Evolutionary conservation across 1,140 invertebrate genomes (phyloP).

Genomic region (Drosophila saltans): DNA sequence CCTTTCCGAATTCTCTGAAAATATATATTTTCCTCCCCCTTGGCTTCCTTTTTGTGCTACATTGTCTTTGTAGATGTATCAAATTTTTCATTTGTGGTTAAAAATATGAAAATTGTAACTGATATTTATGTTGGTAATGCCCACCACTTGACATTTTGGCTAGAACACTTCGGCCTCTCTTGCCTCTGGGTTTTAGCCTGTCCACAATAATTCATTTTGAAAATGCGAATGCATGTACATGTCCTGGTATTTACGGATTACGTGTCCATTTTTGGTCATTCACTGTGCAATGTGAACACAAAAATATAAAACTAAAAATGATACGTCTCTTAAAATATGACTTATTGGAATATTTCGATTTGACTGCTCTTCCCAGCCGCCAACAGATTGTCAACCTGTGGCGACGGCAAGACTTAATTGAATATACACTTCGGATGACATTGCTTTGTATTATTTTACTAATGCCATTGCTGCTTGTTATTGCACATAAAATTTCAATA

Average conservation of each 20-base stretch:
- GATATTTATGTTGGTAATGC: slow-evolving; percentile 78
- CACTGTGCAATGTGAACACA: slow-evolving; percentile 31
- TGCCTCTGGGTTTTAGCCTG: slow-evolving; percentile 23
- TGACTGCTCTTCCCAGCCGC: neutral
- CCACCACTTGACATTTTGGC: slow-evolving; percentile 66
- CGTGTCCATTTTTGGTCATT: slow-evolving; percentile 53
- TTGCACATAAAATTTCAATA: slow-evolving; percentile 41
- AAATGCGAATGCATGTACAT: slow-evolving; percentile 59
- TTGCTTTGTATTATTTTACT: slow-evolving; percentile 13
- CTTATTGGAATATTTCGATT: slow-evolving; percentile 57
- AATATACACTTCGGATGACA: slow-evolving; percentile 49
- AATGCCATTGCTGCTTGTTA: neutral
- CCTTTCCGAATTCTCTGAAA: slow-evolving; percentile 25
- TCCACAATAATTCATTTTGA: slow-evolving; percentile 73
- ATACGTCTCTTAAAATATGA: slow-evolving; percentile 54
- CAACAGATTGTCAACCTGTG: neutral
- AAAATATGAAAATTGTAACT: slow-evolving; percentile 79
- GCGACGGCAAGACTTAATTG: slow-evolving; percentile 42
- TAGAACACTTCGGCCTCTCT: neutral
- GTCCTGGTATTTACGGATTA: slow-evolving; percentile 66
- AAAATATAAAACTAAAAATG: slow-evolving; percentile 41
- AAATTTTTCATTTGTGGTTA: slow-evolving; percentile 73
- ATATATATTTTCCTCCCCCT: slow-evolving; percentile 8
- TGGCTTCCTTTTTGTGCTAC: neutral
- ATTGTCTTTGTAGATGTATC: slow-evolving; percentile 43